Evolutionary conservation across 2,113 vertebrate genomes (phyloP), one percentile per base, ranked within the genome.

Genomic region (Falcunculus frontatus): DNA sequence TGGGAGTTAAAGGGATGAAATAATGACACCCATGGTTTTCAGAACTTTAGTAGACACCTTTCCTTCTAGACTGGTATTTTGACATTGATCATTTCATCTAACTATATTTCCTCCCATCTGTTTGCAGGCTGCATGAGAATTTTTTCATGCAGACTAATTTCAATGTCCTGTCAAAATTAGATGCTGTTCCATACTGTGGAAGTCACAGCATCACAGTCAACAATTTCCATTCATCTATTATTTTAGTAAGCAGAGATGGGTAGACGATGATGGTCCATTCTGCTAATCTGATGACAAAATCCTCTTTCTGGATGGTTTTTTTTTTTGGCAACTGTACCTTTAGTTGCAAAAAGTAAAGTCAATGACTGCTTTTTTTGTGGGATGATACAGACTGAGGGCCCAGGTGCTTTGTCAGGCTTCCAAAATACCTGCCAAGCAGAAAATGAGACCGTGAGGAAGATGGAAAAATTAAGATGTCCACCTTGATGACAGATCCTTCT

Each of bases 341-440:
- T 77, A 46, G 44, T 32, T 68, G 6, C 9, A 59, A 30, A 60
- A 68, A 87, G 64, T 37, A 4, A 87, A 85, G 47, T 83, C 33
- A 55, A 6, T 76, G 49, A 42, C 25, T 70, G 56, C 8, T 84
- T 94, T 81, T 84, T 12, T 8, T 26, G 23, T 67, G 16, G 9
- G 20, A 57, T 67, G 42, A 42, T 84, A 29, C 39, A 93, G 59
- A 73, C 26, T 50, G 77, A 89, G 39, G 44, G 46, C 65, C 41
- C 64, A 87, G 87, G 60, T 93, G 74, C 65, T 89, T 89, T 91
- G 64, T 91, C 53, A 89, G 72, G 30, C 22, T 80, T 95, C 90
- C 76, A 86, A 62, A 92, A 90, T 86, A 52, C 44, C 53, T 9
- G 20, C 44, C 65, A 94, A 69, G 53, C 32, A 73, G 29, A 20